Evolutionary conservation across 2,888 invertebrate species (phyloP).

Genomic region (Rhagonycha fulva): DNA sequence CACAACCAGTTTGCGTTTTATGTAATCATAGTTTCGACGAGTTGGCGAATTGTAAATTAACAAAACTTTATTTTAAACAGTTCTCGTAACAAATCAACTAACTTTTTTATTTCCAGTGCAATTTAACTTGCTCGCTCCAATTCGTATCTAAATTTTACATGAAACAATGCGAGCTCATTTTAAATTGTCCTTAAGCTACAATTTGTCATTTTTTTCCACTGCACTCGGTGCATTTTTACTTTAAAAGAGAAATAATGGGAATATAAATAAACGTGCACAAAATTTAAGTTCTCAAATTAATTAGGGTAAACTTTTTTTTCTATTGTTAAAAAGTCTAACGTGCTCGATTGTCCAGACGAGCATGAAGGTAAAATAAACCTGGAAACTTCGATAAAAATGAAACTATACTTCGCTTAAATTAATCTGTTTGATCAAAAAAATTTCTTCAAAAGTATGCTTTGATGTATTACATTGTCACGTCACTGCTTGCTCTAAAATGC

Average conservation of each 20-base stretch:
- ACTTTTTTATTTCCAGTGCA: not conserved
- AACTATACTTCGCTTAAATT: not conserved
- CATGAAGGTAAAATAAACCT: not conserved
- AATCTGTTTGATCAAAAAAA: not conserved
- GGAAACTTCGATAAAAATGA: not conserved
- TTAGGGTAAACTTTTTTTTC: not conserved
- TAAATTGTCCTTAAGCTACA: not conserved
- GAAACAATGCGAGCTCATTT: not conserved
- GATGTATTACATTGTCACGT: not conserved
- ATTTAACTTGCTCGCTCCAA: not conserved
- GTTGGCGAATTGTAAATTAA: not conserved
- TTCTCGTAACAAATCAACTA: not conserved
- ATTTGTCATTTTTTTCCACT: not conserved
- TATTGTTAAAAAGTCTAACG: not conserved
- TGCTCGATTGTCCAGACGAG: too few relatives aligned
- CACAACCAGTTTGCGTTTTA: not conserved
- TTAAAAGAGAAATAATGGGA: not conserved
- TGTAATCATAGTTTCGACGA: not conserved
- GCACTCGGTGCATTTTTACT: not conserved
- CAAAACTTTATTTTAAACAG: not conserved
- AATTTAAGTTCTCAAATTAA: not conserved
- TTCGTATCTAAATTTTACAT: not conserved
- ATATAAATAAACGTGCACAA: not conserved
- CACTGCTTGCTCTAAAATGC: not conserved
- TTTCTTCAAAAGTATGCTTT: not conserved